A percentile compares a stretch with the other conserved stretches of the same genome.
Conservation (phyloP, 2,888 invertebrate species). For the Acanthoscelides obtectus region DNA sequence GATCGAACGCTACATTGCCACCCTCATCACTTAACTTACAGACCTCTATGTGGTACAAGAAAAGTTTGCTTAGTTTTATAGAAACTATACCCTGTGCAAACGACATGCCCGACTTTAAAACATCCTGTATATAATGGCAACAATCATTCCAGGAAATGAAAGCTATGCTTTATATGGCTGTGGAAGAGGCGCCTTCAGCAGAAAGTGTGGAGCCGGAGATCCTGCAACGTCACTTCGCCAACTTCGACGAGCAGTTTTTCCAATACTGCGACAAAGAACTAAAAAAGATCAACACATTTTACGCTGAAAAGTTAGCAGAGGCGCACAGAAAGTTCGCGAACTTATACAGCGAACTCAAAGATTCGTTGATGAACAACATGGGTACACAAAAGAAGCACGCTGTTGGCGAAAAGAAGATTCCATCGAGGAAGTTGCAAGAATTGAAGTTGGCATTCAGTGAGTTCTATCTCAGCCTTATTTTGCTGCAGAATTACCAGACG, state of each 20-base stretch:
- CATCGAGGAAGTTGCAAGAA: constrained; percentile 70
- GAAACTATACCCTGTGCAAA: no score
- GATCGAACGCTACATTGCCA: no score
- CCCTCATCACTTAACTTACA: no score
- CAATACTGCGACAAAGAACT: constrained; percentile 81
- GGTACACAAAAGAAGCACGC: constrained; percentile 37
- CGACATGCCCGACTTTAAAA: no score
- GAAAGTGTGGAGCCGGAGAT: constrained; percentile 69
- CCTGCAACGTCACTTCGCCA: constrained; percentile 66
- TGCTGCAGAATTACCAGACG: constrained; percentile 85
- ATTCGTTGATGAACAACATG: constrained; percentile 42
- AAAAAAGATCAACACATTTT: constrained; percentile 85
- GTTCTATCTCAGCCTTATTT: constrained; percentile 80
- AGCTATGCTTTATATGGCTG: constrained; percentile 72
- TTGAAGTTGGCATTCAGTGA: constrained; percentile 85
- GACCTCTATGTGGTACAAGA: no score
- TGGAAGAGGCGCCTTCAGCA: constrained; percentile 71
- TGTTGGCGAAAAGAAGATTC: constrained; percentile 42
- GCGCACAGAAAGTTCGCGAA: constrained; percentile 76
- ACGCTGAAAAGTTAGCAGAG: constrained; percentile 84
- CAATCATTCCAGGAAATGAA: constrained; percentile 67
- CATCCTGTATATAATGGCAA: no score
- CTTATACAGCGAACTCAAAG: constrained; percentile 65
- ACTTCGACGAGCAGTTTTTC: constrained; percentile 82
- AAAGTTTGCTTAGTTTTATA: no score